These are phyloP conservation scores for Xiphydria camelus DNA, from an alignment of 2,888 invertebrate genomes.

Conservation along the genomic window DNA sequence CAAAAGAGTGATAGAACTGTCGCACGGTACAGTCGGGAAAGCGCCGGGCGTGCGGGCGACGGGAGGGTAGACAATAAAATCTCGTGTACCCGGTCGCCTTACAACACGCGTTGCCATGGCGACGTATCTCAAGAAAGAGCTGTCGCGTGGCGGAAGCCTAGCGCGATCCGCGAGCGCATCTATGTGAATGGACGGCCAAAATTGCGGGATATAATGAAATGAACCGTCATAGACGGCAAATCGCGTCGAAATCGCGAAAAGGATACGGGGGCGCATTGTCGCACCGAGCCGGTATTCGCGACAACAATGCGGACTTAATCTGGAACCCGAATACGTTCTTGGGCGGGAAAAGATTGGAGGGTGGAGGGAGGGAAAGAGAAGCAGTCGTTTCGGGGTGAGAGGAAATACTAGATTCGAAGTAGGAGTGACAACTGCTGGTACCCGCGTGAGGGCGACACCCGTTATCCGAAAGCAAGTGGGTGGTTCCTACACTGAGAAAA, in stretches of 20 bases:
- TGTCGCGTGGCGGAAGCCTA: not conserved
- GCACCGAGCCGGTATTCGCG: too few relatives aligned
- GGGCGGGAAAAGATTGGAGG: too few relatives aligned
- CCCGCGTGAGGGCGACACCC: too few relatives aligned
- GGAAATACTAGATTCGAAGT: too few relatives aligned
- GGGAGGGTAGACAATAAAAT: not conserved
- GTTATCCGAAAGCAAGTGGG: too few relatives aligned
- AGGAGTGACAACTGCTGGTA: too few relatives aligned
- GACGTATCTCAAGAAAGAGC: not conserved
- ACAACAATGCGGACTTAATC: conserved; percentile 1
- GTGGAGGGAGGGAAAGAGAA: too few relatives aligned
- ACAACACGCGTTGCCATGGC: not conserved
- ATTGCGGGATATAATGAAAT: conserved; percentile 1
- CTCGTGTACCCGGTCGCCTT: not conserved
- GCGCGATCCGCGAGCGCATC: not conserved
- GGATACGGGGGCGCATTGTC: conserved; percentile 1
- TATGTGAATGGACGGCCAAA: not conserved
- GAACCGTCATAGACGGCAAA: not conserved
- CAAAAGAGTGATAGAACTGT: too few relatives aligned
- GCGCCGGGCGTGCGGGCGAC: too few relatives aligned
- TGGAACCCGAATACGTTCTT: not conserved
- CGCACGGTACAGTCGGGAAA: too few relatives aligned
- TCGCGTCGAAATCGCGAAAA: not conserved
- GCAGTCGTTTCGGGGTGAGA: too few relatives aligned
- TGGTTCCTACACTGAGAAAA: too few relatives aligned